Evolutionary conservation across 2,113 vertebrate species (phyloP).

Genomic region (Patagioenas fasciata): DNA sequence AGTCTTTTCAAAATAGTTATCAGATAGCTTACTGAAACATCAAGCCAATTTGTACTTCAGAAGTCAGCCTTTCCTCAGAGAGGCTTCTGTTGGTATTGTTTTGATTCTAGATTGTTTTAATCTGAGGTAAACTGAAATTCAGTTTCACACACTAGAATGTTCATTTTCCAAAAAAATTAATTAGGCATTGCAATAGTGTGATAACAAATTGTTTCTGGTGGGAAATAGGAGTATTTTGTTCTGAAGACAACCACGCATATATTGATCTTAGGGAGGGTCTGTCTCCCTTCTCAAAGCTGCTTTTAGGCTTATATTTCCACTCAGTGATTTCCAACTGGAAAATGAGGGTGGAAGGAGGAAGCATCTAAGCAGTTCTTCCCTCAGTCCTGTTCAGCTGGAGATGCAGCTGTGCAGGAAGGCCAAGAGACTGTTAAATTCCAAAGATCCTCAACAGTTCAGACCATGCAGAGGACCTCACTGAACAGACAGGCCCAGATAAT

Average conservation of each 20-base stretch:
- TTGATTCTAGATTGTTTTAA: neutral
- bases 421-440: neutral
- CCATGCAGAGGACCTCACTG: neutral
- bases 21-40: neutral
- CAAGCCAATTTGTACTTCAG: neutral
- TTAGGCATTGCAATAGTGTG: neutral
- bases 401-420: neutral
- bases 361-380: neutral
- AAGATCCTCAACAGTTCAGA: neutral
- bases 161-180: neutral
- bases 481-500: neutral
- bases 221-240: neutral
- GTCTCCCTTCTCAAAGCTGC: neutral
- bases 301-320: neutral
- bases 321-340: neutral
- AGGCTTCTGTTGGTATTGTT: neutral
- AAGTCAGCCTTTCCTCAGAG: neutral
- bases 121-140: neutral
- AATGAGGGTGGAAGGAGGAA: neutral
- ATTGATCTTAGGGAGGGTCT: neutral
- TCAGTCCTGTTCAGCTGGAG: neutral
- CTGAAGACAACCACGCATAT: neutral
- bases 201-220: neutral
- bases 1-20: neutral
- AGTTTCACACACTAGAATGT: neutral